Conservation (phyloP, 2,888 invertebrate species). For the Elysia crispata region DNA sequence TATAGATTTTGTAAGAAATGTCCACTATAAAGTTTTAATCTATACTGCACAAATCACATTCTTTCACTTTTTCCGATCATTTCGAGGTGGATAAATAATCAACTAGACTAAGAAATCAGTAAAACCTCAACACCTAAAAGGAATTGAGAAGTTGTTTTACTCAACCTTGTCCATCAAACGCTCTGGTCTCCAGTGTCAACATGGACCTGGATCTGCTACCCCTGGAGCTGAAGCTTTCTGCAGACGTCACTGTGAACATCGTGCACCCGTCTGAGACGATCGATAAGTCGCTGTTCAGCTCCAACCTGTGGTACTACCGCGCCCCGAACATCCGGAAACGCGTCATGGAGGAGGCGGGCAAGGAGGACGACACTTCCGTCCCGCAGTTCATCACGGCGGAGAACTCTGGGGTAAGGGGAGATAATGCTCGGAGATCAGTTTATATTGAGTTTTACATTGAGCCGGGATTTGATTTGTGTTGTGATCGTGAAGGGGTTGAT, state of each 20-base stretch:
- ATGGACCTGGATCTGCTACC: conserved; percentile 54
- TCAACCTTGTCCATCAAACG: not conserved
- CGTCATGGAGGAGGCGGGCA: conserved; percentile 48
- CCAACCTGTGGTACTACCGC: conserved; percentile 51
- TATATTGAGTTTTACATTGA: not conserved
- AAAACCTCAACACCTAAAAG: too few relatives aligned
- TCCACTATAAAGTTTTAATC: too few relatives aligned
- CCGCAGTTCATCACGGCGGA: conserved; percentile 47
- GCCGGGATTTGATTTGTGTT: not conserved
- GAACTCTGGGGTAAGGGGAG: conserved; percentile 40
- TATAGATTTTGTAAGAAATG: too few relatives aligned
- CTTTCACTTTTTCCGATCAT: too few relatives aligned
- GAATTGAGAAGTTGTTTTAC: not conserved
- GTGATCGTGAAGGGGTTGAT: not conserved
- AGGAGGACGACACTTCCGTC: conserved; percentile 51
- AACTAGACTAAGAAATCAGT: too few relatives aligned
- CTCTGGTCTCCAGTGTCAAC: conserved; percentile 37
- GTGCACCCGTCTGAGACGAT: conserved; percentile 31
- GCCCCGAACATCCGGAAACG: conserved; percentile 52
- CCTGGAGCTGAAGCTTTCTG: conserved; percentile 48
- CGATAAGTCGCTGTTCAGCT: conserved; percentile 50
- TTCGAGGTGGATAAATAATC: too few relatives aligned
- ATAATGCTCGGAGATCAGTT: not conserved
- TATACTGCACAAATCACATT: too few relatives aligned
- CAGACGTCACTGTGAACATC: conserved; percentile 43